Conservation (phyloP, 2,888 invertebrate genomes). For the Drosophila falleni region DNA sequence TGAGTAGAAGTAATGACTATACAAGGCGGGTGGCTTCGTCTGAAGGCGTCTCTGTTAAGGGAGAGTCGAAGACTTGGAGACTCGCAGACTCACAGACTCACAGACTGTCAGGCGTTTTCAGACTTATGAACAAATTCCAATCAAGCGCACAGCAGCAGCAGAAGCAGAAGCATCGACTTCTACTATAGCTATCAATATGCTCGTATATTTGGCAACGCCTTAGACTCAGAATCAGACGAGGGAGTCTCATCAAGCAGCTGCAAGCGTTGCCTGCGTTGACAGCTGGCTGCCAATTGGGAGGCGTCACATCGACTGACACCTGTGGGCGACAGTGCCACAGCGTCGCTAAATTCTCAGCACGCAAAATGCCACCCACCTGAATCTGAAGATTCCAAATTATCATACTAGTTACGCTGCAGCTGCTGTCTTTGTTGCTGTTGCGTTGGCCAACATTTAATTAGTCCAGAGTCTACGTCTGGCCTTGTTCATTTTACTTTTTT, state of each 20-base stretch:
- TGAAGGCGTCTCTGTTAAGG: constrained; percentile 49
- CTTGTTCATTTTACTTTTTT: constrained; percentile 54
- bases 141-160: constrained; percentile 44
- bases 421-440: constrained; percentile 20
- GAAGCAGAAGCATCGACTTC: constrained; percentile 8
- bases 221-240: constrained; percentile 6
- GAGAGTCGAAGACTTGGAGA: constrained; percentile 29
- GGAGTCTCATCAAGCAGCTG: constrained; percentile 52
- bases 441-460: constrained; percentile 77
- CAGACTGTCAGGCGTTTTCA: constrained; percentile 49
- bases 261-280: constrained; percentile 62
- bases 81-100: constrained; percentile 27
- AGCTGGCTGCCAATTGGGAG: constrained; percentile 60
- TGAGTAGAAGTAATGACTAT: constrained; percentile 4
- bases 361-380: constrained; percentile 24
- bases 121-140: constrained; percentile 68
- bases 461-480: constrained; percentile 65
- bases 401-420: constrained; percentile 51
- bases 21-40: constrained; percentile 43
- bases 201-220: constrained; percentile 48
- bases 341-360: constrained; percentile 47
- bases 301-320: constrained; percentile 65
- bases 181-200: constrained; percentile 44
- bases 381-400: constrained; percentile 42
- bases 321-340: constrained; percentile 61